A percentile compares a stretch with the other conserved stretches of the same genome.
These are phyloP conservation scores for Danio aesculapii DNA, from an alignment of 2,797 vertebrate genomes.

Conservation along the genomic window DNA sequence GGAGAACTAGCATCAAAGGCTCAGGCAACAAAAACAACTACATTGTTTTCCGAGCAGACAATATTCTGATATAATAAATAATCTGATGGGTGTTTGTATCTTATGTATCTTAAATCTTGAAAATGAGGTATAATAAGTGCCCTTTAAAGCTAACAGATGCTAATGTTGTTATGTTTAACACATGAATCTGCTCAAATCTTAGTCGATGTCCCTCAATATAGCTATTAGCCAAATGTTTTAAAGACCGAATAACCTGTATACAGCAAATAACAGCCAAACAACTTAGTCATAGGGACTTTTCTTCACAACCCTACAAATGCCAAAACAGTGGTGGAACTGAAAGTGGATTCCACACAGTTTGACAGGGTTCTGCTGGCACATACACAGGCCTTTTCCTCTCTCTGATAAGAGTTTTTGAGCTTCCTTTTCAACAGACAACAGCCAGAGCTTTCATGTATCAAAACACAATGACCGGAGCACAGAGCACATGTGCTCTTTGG, in stretches of 20 bases:
- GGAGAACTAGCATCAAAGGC: too few relatives aligned
- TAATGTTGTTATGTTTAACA: too few relatives aligned
- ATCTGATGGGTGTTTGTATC: too few relatives aligned
- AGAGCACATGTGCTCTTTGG: constrained; percentile 1
- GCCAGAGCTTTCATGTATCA: constrained; percentile 63
- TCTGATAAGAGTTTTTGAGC: constrained; percentile 69
- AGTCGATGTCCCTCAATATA: too few relatives aligned
- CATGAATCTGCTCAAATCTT: too few relatives aligned
- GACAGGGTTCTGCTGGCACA: constrained; percentile 62
- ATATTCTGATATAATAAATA: too few relatives aligned
- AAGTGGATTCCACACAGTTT: constrained; percentile 64
- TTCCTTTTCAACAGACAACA: constrained; percentile 63
- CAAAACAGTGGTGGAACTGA: constrained; percentile 56
- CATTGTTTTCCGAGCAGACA: too few relatives aligned
- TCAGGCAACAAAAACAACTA: too few relatives aligned
- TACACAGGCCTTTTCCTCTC: constrained; percentile 60
- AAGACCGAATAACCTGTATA: not conserved
- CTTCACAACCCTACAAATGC: constrained; percentile 57
- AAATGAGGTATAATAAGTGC: too few relatives aligned
- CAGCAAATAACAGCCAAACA: not conserved
- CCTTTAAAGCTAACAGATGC: too few relatives aligned
- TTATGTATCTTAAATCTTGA: too few relatives aligned
- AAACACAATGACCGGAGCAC: constrained; percentile 49
- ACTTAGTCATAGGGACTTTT: constrained; percentile 13
- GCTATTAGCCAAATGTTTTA: not conserved